Base-by-base conservation (phyloP, 2,797 vertebrate genomes). In the Chromis chromis region DNA sequence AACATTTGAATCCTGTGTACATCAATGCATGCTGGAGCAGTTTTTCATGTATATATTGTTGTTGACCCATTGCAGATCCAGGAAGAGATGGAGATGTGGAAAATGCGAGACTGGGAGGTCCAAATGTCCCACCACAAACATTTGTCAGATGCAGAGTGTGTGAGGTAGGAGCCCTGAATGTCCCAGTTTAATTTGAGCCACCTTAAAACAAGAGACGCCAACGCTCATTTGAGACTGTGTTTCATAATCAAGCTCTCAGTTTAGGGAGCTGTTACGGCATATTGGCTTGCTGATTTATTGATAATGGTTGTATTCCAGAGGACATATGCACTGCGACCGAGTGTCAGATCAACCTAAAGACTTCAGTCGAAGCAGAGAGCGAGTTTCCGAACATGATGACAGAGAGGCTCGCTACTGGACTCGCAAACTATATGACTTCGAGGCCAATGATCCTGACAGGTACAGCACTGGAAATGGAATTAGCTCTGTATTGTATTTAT, bases 381-480 rank as follows among this genome's bases (percentile, higher is more conserved):
- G 33, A 12, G 81, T 88, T 8, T 90, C 95, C 0, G 95, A 96
- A 82, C 93, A 95, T 2, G 96, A 97, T 57, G 93, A 96, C 66
- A 93, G 95, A 72, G 96, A 96, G 58, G 92, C 96, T 46, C 94
- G 96, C 36, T 97, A 96, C 81, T 98, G 96, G 96, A 96, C 96
- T 19, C 96, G 95, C 81, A 98, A 97, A 86, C 94, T 98, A 3
- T 96, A 97, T 67, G 96, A 98, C 25, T 98, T 96, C 91, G 96
- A 99, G 93, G 94, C 96, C 82, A 95, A 93, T 48, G 96, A 98
- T 94, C 95, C 97, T 44, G 97, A 99, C 93, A 96, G 98, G 98
- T 98, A 68, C 13, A 36, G 44, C n/a, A 9, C 4, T 27, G 1
- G 1, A 27, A 50, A 55, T 21, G 46, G 10, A 8, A 49, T 11